Conservation (phyloP, 2,113 vertebrate genomes). For the Cairina moschata region DNA sequence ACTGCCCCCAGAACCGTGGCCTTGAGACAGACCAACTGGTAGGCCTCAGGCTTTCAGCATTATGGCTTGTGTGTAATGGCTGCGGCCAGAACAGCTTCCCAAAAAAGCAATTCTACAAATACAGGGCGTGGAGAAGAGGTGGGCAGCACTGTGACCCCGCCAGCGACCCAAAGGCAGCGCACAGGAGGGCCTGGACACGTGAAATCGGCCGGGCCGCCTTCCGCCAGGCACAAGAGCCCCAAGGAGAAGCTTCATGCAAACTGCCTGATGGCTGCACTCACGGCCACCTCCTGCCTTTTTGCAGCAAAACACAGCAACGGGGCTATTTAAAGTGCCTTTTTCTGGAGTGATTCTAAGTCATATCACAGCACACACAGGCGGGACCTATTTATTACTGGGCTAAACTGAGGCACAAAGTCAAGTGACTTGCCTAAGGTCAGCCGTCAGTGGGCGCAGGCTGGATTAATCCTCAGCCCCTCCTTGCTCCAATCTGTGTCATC, state of each 20-base stretch:
- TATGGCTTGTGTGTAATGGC: background rate
- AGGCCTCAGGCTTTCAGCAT: background rate
- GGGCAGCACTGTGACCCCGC: background rate
- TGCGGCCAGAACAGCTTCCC: background rate
- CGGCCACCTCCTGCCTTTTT: background rate
- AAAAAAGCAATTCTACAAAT: background rate
- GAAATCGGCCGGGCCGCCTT: background rate
- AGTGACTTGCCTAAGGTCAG: conserved; percentile 9
- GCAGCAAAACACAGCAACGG: background rate
- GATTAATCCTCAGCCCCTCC: background rate
- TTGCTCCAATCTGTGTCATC: background rate
- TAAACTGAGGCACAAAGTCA: conserved; percentile 19
- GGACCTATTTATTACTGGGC: background rate
- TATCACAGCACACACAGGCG: background rate
- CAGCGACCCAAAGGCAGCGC: background rate
- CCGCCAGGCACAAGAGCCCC: rapidly evolving
- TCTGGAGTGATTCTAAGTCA: background rate
- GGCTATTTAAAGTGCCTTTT: background rate
- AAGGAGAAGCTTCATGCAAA: background rate
- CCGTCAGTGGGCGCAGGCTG: background rate
- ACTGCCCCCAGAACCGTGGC: background rate
- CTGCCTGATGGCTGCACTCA: background rate
- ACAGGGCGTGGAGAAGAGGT: background rate
- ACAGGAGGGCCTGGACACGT: background rate
- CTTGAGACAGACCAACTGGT: background rate